Evolutionary conservation across 2,113 vertebrate species (phyloP), one percentile per base, ranked within the genome.

Genomic region (Lepus europaeus): DNA sequence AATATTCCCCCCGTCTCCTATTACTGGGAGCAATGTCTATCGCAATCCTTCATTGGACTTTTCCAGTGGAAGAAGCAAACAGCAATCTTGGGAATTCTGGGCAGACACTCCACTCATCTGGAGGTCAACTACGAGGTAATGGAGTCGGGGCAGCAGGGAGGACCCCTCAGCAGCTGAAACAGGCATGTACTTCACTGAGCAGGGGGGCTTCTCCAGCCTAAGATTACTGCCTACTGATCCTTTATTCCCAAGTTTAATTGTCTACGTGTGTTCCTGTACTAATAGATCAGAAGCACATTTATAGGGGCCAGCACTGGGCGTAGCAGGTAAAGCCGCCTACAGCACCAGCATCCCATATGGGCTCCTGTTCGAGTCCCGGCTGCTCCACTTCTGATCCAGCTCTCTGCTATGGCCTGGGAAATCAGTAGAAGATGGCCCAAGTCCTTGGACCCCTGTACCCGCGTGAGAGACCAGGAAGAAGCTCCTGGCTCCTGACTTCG

Each of bases 211-310:
- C n/a, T 88, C 17, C 49, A 33, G 79, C 39, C 36, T n/a, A 72
- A 45, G 82, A 1, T 78, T 49, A 70, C 5, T 12, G 59, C 49
- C 69, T 68, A 19, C 16, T 51, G 79, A 39, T 31, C 66, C 29
- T 96, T 89, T 91, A 89, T 45, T 80, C 53, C 69, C 73, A 76
- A 27, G 83, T 56, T 76, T 56, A 63, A 64, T 31, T 87, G 56
- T 89, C 12, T 2, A 11, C 74, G 64, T 85, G 51, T 82, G 74
- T 66, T 78, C 36, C 88, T 72, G n/a, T 39, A 49, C 49, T 39
- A 63, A 49, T 14, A 86, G 82, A 93, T 76, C 31, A 89, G 84
- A 84, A 89, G 69, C 53, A 90, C 29, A 74, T 64, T 88, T 77
- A 53, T 17, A 8, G 56, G 17, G 17, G 56, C 45, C 6, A 7